Evolutionary conservation across 2,113 vertebrate species (phyloP), one percentile per base, ranked within the genome.

Genomic region (Meles meles): DNA sequence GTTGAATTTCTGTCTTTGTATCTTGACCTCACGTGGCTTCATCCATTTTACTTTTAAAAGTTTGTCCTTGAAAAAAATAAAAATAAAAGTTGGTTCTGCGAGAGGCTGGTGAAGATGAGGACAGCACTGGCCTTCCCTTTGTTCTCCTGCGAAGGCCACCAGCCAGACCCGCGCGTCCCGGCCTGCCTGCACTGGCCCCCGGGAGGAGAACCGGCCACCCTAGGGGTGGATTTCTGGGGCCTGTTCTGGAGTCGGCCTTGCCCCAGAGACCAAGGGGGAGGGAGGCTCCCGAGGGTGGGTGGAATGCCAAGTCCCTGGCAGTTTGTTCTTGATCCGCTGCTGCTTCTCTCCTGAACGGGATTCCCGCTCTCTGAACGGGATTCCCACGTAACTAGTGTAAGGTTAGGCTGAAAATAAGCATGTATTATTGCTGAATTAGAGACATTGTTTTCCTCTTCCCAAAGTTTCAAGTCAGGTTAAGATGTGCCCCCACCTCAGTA

Each of bases 11-110:
- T 84, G 44, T 92, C 89, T 96, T 87, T 97, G 80, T 98, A 96
- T 94, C 92, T 97, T 93, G 63, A 74, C 85, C 29, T 93, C 80
- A 94, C 0, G 0, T 97, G 92, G 37, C 80, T 96, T 97, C 71
- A 77, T 96, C 94, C 69, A 57, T 82, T 97, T 95, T 97, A 72
- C 93, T 95, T 97, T 96, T 88, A 86, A 93, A 96, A 96, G 47
- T 90, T 97, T 93, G 87, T 98, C 77, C 82, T 96, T 96, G 57
- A 91, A 91, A 76, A 76, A 89, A 93, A 87, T 77, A 65, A 79
- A 96, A 93, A 59, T 79, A 90, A 94, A 97, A 95, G 31, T 81
- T 77, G 57, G 74, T 49, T 63, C 52, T 82, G 4, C 63, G 61
- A 81, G 29, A 96, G 77, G n/a, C 93, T 95, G 80, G 69, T 57